Conservation (phyloP, 2,113 vertebrate genomes). For the Procapra przewalskii region DNA sequence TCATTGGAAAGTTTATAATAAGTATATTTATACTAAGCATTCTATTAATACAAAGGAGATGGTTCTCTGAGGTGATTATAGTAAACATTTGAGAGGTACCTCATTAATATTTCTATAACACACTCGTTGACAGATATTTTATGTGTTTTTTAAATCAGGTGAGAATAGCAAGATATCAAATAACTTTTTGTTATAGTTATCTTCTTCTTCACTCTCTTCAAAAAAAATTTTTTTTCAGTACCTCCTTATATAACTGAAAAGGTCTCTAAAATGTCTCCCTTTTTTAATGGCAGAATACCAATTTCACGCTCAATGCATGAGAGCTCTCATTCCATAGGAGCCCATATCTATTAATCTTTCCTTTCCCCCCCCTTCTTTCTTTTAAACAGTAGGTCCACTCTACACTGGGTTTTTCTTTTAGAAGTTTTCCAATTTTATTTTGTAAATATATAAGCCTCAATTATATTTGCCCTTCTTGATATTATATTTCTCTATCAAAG, state of each 20-base stretch:
- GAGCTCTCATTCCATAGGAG: slow-evolving; percentile 45
- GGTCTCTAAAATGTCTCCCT: slow-evolving; percentile 59
- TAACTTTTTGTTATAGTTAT: slow-evolving; percentile 30
- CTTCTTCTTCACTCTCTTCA: slow-evolving; percentile 15
- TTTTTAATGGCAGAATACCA: slow-evolving; percentile 68
- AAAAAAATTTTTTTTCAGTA: not conserved
- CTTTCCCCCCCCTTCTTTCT: not conserved
- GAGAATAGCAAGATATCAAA: slow-evolving; percentile 3
- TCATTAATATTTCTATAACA: not conserved
- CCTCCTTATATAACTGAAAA: slow-evolving; percentile 45
- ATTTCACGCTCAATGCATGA: slow-evolving; percentile 63
- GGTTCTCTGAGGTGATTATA: not conserved
- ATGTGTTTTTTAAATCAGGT: slow-evolving; percentile 23
- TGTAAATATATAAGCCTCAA: slow-evolving; percentile 37
- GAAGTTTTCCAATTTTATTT: not conserved
- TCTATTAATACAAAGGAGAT: not conserved
- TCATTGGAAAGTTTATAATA: not conserved
- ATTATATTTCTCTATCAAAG: slow-evolving; percentile 9
- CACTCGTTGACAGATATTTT: not conserved
- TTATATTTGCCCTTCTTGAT: slow-evolving; percentile 35
- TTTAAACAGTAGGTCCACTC: slow-evolving; percentile 39
- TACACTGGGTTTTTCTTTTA: not conserved
- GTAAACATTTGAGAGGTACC: not conserved
- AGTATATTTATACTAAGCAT: not conserved
- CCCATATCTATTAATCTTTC: slow-evolving; percentile 55